A percentile compares a stretch with the other conserved stretches of the same genome.
Conservation (phyloP, 2,797 vertebrate species). For the Pogoniulus pusillus region DNA sequence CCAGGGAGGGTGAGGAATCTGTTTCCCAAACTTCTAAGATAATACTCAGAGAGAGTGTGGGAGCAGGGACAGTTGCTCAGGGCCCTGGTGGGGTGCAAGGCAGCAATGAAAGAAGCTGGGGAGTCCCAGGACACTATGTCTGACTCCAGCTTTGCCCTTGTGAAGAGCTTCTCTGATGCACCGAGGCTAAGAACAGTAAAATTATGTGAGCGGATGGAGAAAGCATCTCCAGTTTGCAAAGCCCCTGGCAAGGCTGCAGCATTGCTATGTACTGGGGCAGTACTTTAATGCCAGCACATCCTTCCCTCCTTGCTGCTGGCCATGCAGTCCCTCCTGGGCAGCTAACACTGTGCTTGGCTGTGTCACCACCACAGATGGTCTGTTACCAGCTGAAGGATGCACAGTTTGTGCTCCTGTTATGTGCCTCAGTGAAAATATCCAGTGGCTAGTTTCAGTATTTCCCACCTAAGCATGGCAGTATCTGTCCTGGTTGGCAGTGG, state of each 20-base stretch:
- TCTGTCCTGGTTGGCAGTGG: neutral
- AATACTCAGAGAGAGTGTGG: neutral
- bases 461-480: accelerated
- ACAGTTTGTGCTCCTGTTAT: neutral
- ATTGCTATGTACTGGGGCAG: accelerated
- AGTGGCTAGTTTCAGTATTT: neutral
- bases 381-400: accelerated
- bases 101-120: neutral
- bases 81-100: accelerated
- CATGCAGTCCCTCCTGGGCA: neutral
- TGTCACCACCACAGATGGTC: accelerated
- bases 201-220: accelerated
- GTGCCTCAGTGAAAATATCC: accelerated
- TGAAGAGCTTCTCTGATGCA: accelerated
- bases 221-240: accelerated
- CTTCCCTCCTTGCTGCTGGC: neutral
- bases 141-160: accelerated
- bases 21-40: neutral
- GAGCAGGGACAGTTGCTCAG: neutral
- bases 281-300: neutral
- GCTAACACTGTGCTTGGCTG: accelerated
- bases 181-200: accelerated
- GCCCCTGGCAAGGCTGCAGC: neutral
- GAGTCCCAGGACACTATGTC: neutral
- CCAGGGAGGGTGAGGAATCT: neutral